Evolutionary conservation across 2,797 vertebrate species (phyloP).

Genomic region (Peromyscus aztecus): DNA sequence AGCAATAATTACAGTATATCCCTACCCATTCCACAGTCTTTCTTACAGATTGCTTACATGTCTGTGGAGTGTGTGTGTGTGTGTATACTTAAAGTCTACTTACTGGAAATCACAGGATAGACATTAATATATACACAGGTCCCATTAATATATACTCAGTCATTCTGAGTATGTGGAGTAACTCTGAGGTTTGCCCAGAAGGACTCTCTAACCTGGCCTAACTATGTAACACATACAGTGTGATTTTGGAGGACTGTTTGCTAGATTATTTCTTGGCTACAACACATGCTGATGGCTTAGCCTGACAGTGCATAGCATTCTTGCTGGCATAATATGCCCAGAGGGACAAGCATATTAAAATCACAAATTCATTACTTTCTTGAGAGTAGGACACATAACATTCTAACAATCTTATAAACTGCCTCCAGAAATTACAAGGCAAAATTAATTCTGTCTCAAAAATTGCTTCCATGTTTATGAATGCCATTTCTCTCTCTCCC

Average conservation of each 20-base stretch:
- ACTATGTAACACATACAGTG: too few species aligned
- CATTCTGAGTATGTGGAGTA: neutral
- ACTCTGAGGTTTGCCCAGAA: too few species aligned
- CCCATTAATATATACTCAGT: neutral
- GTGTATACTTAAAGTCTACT: neutral
- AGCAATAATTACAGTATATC: neutral
- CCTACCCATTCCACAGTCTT: neutral
- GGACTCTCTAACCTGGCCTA: neutral
- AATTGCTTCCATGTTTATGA: slow-evolving; percentile 22
- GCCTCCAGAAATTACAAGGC: slow-evolving; percentile 49
- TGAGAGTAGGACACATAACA: slow-evolving; percentile 29
- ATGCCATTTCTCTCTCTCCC: neutral
- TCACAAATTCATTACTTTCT: slow-evolving; percentile 70
- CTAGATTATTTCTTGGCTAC: slow-evolving; percentile 4
- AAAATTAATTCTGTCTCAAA: slow-evolving; percentile 63
- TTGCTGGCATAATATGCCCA: neutral
- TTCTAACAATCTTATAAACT: slow-evolving; percentile 59
- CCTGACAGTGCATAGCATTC: neutral
- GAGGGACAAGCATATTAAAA: slow-evolving; percentile 46
- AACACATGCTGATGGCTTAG: neutral
- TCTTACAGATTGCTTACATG: neutral
- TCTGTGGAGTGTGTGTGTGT: neutral
- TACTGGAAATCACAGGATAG: neutral
- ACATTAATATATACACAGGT: neutral
- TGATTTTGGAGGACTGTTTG: neutral